phyloP scores from a whole-genome alignment of 1,140 invertebrate species.

The Hylyphantes graminicola region DNA sequence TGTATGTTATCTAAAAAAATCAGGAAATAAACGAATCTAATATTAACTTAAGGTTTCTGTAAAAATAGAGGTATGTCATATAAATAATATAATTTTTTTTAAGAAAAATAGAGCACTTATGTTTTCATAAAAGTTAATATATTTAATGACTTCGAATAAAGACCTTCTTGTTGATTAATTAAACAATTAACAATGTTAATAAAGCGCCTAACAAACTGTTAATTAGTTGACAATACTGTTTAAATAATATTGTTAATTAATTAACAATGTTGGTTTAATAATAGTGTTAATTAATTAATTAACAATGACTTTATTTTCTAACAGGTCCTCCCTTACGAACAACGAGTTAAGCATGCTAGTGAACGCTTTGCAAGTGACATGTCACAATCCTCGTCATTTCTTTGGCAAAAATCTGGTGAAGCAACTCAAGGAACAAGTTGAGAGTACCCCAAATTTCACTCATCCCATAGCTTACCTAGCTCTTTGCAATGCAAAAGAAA shows the following conservation, averaged over 20 bases:
- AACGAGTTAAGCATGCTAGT: conserved; percentile 13
- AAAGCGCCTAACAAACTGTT: not conserved
- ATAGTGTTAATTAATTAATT: not conserved
- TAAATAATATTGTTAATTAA: not conserved
- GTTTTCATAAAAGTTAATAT: not conserved
- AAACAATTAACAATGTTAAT: not conserved
- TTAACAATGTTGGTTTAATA: not conserved
- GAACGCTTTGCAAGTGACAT: conserved; percentile 17
- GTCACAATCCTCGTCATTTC: conserved; percentile 20
- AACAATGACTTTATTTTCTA: not conserved
- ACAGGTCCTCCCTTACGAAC: not conserved
- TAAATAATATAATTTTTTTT: too few species aligned
- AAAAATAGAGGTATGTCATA: too few species aligned
- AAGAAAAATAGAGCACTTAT: too few species aligned
- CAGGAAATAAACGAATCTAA: too few species aligned
- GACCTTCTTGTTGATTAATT: not conserved
- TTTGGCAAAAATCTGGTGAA: not conserved
- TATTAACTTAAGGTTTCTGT: too few species aligned
- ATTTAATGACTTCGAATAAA: not conserved
- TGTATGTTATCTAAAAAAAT: too few species aligned
- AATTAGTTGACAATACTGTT: not conserved
- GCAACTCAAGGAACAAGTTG: not conserved
- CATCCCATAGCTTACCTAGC: conserved; percentile 18
- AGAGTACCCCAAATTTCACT: not conserved
- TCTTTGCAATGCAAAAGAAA: conserved; percentile 11